These are phyloP conservation scores for Condylura cristata DNA, from an alignment of 2,113 vertebrate species.

Conservation along the genomic window DNA sequence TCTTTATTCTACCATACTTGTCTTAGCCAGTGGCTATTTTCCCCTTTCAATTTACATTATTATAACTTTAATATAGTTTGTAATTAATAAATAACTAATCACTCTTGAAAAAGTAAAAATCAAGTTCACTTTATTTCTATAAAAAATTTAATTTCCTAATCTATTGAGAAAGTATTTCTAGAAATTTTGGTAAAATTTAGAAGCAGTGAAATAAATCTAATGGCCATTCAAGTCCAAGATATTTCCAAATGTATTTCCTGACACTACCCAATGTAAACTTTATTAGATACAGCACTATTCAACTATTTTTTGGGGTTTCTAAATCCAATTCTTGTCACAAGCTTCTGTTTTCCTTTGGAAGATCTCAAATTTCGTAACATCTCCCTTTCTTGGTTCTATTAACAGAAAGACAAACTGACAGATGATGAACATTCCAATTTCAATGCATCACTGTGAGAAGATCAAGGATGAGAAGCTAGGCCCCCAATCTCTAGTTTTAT, in stretches of 20 bases:
- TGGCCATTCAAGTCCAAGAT: neutral
- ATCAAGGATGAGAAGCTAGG: neutral
- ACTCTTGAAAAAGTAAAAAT: neutral
- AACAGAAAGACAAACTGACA: neutral
- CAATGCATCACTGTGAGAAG: neutral
- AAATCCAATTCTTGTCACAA: neutral
- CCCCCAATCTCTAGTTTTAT: neutral
- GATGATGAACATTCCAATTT: neutral
- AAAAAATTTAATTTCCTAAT: neutral
- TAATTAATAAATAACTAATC: conserved; percentile 36
- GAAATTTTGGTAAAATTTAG: neutral
- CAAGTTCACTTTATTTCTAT: conserved; percentile 50
- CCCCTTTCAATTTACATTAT: neutral
- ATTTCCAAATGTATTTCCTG: neutral
- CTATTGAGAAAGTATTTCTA: neutral
- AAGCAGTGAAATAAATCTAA: neutral
- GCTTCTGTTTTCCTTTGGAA: neutral
- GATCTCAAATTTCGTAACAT: neutral
- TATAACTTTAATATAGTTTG: neutral
- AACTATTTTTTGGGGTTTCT: neutral
- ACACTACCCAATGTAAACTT: neutral
- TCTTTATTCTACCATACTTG: neutral
- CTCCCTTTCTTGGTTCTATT: neutral
- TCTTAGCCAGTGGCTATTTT: neutral
- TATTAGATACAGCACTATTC: neutral